Evolutionary conservation across 2,888 invertebrate genomes (phyloP).

Genomic region (Morpho helenor): DNA sequence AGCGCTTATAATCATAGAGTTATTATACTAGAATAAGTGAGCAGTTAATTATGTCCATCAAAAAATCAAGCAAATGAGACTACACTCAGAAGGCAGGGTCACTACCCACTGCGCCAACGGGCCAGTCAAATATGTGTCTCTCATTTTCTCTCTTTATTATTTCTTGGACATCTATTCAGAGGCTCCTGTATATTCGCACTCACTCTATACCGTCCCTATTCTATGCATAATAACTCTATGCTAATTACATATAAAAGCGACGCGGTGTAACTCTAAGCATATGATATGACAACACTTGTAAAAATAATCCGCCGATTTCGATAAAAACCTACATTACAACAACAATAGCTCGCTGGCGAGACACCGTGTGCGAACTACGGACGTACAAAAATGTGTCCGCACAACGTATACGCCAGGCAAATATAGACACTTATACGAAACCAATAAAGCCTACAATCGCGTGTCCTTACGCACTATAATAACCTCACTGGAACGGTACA

Average conservation of each 20-base stretch:
- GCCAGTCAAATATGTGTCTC: no score
- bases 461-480: slow-evolving; percentile 24
- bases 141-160: no score
- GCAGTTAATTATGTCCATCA: no score
- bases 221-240: no score
- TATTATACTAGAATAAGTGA: no score
- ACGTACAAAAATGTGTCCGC: slow-evolving; percentile 7
- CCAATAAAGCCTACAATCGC: slow-evolving; percentile 26
- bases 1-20: no score
- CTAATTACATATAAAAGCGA: slow-evolving; percentile 40
- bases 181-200: no score
- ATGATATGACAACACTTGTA: slow-evolving; percentile 59
- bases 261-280: slow-evolving; percentile 46
- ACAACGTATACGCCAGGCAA: slow-evolving; percentile 8
- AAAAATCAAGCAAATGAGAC: no score
- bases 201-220: no score
- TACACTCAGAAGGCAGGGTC: no score
- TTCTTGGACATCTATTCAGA: no score
- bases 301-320: slow-evolving; percentile 36
- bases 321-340: slow-evolving; percentile 46
- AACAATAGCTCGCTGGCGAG: slow-evolving; percentile 44
- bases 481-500: slow-evolving; percentile 36
- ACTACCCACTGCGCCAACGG: no score
- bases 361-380: neutral
- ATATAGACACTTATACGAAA: slow-evolving; percentile 37